phyloP scores from a whole-genome alignment of 2,797 vertebrate species.

The Arnoldichthys spilopterus region DNA sequence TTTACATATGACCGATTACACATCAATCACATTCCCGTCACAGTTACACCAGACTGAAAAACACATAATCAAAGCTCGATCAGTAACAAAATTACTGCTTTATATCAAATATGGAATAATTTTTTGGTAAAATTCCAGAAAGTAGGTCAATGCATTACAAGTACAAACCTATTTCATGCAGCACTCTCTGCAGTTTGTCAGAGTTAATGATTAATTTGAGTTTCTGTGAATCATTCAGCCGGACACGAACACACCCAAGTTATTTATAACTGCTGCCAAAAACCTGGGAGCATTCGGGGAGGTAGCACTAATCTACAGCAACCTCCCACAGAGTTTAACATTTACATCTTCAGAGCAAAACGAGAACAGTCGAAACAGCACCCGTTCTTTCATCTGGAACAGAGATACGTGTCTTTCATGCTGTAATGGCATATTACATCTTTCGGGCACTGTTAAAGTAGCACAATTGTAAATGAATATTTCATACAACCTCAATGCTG shows the following conservation, averaged over 20 bases:
- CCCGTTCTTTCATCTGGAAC: not conserved
- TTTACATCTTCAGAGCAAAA: not conserved
- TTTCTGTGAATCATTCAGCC: constrained; percentile 6
- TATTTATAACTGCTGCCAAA: constrained; percentile 7
- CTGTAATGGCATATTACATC: too few species aligned
- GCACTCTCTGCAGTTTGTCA: not conserved
- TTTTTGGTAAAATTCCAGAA: not conserved
- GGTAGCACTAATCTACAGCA: not conserved
- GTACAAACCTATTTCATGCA: not conserved
- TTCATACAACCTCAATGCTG: too few species aligned
- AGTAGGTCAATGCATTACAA: not conserved
- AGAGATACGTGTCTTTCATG: too few species aligned
- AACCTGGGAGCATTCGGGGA: not conserved
- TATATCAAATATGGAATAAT: not conserved
- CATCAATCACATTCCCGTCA: not conserved
- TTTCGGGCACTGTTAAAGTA: too few species aligned
- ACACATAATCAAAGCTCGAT: not conserved
- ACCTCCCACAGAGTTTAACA: not conserved
- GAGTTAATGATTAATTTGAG: constrained; percentile 2
- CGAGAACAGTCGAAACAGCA: not conserved
- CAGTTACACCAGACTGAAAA: not conserved
- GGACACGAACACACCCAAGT: constrained; percentile 11
- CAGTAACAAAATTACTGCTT: not conserved
- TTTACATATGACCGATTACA: not conserved
- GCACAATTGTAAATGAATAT: too few species aligned